phyloP scores from a whole-genome alignment of 2,797 vertebrate species.

The Lacerta viridis region DNA sequence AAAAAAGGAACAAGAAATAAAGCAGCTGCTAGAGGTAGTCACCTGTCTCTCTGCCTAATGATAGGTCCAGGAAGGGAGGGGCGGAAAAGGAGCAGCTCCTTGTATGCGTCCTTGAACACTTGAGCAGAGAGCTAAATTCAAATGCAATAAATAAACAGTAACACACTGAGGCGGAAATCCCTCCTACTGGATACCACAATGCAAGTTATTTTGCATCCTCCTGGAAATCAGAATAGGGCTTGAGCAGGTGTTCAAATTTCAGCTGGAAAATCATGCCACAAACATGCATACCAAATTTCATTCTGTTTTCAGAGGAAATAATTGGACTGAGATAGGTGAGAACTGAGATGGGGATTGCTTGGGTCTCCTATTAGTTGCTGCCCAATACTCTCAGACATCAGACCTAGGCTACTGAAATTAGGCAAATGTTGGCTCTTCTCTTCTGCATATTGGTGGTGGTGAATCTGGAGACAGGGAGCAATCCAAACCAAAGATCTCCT shows the following conservation, averaged over 20 bases:
- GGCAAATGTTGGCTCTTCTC: not conserved
- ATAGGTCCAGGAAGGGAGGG: no score
- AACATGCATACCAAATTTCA: not conserved
- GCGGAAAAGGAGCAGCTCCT: no score
- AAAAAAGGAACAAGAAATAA: no score
- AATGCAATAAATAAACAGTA: not conserved
- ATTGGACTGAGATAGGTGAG: not conserved
- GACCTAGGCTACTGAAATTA: conserved; percentile 25
- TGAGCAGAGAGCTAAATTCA: no score
- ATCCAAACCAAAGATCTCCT: no score
- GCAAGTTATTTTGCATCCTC: not conserved
- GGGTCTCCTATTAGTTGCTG: not conserved
- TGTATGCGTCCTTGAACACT: no score
- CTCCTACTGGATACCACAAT: not conserved
- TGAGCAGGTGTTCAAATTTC: no score
- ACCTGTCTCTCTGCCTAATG: no score
- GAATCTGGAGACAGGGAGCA: not conserved
- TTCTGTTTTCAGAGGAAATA: not conserved
- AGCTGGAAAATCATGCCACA: not conserved
- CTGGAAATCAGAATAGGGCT: not conserved
- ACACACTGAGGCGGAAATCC: no score
- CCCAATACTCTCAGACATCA: not conserved
- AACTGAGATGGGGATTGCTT: not conserved
- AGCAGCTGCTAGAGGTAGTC: no score
- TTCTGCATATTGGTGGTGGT: rapidly evolving